Evolutionary conservation across 2,113 vertebrate genomes (phyloP).

Genomic region (Ptyas mucosa): DNA sequence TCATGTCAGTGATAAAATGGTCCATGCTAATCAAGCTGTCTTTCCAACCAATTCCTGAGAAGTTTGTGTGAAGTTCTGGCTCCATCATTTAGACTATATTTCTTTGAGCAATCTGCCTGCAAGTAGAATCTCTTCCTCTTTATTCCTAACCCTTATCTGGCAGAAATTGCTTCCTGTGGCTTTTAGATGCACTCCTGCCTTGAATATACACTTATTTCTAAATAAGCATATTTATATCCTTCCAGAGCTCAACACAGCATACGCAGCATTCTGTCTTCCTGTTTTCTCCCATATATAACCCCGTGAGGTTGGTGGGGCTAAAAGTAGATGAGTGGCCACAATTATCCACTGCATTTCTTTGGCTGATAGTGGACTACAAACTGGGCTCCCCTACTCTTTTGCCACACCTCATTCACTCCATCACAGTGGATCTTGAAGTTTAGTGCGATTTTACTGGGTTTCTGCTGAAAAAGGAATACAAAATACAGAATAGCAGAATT

Average conservation of each 20-base stretch:
- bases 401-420: too few relatives aligned
- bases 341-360: background rate
- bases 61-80: background rate
- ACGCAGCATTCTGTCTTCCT: background rate
- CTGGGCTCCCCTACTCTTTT: too few relatives aligned
- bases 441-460: too few relatives aligned
- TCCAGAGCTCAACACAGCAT: background rate
- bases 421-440: too few relatives aligned
- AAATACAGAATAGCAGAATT: too few relatives aligned
- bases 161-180: background rate
- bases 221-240: background rate
- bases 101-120: background rate
- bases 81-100: background rate
- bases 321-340: background rate
- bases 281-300: background rate
- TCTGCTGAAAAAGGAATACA: too few relatives aligned
- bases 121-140: background rate
- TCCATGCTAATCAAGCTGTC: background rate
- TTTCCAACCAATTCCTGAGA: background rate
- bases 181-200: background rate
- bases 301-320: background rate
- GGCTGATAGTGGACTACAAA: too few relatives aligned
- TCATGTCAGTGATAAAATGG: background rate
- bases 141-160: background rate
- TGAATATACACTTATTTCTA: background rate